Conservation (phyloP, 2,888 invertebrate species). For the Lasioglossum calceatum region DNA sequence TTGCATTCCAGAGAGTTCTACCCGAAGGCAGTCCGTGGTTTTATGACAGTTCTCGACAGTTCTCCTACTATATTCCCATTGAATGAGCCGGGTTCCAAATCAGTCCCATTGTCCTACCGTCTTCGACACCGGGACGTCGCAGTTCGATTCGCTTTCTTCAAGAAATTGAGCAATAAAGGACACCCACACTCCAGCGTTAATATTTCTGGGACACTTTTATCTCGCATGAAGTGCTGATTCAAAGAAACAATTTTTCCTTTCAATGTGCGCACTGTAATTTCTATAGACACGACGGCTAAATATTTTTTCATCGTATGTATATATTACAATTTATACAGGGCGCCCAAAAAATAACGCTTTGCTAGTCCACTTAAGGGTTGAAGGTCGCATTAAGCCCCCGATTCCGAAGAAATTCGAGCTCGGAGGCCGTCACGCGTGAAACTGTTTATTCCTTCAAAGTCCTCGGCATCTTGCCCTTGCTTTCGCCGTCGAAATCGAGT, state of each 20-base stretch:
- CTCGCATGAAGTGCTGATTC: not conserved
- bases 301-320: not conserved
- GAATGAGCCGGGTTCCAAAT: not conserved
- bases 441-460: not conserved
- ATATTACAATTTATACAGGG: too few species aligned
- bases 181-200: not conserved
- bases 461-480: conserved; percentile 52
- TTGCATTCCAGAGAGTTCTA: conserved; percentile 45
- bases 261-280: too few species aligned
- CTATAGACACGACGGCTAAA: not conserved
- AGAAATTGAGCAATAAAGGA: not conserved
- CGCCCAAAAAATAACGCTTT: not conserved
- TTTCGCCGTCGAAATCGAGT: conserved; percentile 67
- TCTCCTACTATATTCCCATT: not conserved
- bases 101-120: not conserved
- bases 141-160: not conserved
- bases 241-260: not conserved
- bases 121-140: not conserved
- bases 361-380: not conserved
- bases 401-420: not conserved
- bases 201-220: not conserved
- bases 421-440: not conserved
- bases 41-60: conserved; percentile 23
- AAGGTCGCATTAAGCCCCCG: not conserved
- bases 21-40: conserved; percentile 32